Conservation (phyloP, 2,888 invertebrate species). For the Taenaris catops region DNA sequence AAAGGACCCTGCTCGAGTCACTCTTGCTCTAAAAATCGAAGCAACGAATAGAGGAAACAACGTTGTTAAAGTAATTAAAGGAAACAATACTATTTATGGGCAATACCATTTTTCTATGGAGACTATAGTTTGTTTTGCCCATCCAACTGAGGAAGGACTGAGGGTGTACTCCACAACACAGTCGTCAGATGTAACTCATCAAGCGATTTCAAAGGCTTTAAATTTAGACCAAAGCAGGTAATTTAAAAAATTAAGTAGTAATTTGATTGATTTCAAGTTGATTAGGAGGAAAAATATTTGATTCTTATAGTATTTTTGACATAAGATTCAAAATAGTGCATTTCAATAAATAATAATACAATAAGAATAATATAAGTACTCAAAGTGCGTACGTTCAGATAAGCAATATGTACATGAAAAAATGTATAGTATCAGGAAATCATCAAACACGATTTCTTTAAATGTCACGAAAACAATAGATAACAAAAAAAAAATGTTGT, state of each 20-base stretch:
- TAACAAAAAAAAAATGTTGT: too few relatives aligned
- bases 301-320: too few relatives aligned
- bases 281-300: too few relatives aligned
- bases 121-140: conserved; percentile 75
- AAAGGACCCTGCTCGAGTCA: conserved; percentile 32
- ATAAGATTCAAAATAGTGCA: too few relatives aligned
- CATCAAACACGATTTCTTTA: too few relatives aligned
- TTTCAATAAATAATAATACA: too few relatives aligned
- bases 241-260: conserved; percentile 15
- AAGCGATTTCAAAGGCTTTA: conserved; percentile 65
- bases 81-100: conserved; percentile 43
- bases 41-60: conserved; percentile 34
- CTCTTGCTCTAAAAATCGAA: conserved; percentile 23
- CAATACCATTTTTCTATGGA: conserved; percentile 87
- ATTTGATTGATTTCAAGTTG: too few relatives aligned
- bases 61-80: conserved; percentile 39
- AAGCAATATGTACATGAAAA: too few relatives aligned
- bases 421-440: too few relatives aligned
- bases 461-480: too few relatives aligned
- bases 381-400: too few relatives aligned
- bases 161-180: conserved; percentile 80
- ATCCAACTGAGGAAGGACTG: conserved; percentile 83
- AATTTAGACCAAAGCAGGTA: conserved; percentile 75
- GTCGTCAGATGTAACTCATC: conserved; percentile 72
- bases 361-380: too few relatives aligned